These are phyloP conservation scores for Himalopsyche japonica DNA, from an alignment of 2,888 invertebrate species.

Conservation along the genomic window DNA sequence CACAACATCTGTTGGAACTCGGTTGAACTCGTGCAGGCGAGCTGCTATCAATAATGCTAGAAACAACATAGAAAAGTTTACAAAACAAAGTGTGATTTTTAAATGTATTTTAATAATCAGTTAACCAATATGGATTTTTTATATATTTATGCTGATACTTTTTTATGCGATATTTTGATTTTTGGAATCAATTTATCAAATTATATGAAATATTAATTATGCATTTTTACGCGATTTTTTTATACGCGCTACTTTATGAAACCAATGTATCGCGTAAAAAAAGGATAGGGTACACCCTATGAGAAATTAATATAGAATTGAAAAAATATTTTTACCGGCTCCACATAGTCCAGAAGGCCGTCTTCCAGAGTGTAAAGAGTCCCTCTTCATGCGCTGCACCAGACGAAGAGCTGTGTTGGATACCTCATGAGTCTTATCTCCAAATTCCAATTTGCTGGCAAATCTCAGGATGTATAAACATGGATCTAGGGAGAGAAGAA, in stretches of 20 bases:
- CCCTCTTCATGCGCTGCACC: constrained; percentile 96
- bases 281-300: too few species aligned
- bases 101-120: too few species aligned
- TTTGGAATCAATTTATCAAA: too few species aligned
- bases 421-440: constrained; percentile 91
- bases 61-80: constrained; percentile 40
- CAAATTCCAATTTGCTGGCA: constrained; percentile 90
- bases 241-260: too few species aligned
- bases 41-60: constrained; percentile 91
- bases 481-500: constrained; percentile 71
- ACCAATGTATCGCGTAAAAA: too few species aligned
- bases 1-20: constrained; percentile 85
- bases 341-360: constrained; percentile 97
- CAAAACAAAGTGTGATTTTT: too few species aligned
- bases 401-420: constrained; percentile 92
- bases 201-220: too few species aligned
- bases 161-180: too few species aligned
- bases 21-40: constrained; percentile 87
- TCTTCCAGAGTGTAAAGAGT: constrained; percentile 95
- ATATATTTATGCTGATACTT: too few species aligned
- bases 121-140: too few species aligned
- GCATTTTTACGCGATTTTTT: too few species aligned
- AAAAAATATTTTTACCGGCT: constrained; percentile 68
- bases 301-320: background rate
- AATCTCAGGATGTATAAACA: constrained; percentile 95